Evolutionary conservation across 2,113 vertebrate species (phyloP).

Genomic region (Hippocampus zosterae): DNA sequence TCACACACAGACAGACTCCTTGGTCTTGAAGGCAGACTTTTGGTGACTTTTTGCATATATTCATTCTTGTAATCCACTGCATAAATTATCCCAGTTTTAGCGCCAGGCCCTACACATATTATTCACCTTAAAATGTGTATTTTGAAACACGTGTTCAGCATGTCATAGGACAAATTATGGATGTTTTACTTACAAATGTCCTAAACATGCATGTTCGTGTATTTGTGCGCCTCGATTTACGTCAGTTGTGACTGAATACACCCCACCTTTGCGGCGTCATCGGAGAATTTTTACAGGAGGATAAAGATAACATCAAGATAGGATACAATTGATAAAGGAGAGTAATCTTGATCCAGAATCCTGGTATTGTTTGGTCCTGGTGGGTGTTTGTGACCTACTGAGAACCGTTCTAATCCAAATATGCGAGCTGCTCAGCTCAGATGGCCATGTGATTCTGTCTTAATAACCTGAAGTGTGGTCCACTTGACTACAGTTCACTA

Average conservation of each 20-base stretch:
- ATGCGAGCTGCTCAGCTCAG: background rate
- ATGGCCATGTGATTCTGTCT: background rate
- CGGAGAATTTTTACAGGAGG: too few species aligned
- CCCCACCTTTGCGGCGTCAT: too few species aligned
- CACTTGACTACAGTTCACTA: too few species aligned
- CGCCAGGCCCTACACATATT: slow-evolving; percentile 7
- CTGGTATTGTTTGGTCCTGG: background rate
- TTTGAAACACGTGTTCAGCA: slow-evolving; percentile 7
- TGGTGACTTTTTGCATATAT: slow-evolving; percentile 40
- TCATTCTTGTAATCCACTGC: slow-evolving; percentile 53
- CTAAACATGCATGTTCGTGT: too few species aligned
- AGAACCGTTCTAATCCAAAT: background rate
- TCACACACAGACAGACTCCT: slow-evolving; percentile 12
- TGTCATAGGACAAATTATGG: background rate
- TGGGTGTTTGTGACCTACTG: background rate
- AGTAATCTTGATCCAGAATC: background rate
- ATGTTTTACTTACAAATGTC: background rate
- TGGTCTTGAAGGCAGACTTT: slow-evolving; percentile 32
- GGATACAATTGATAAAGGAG: background rate
- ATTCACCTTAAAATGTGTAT: background rate
- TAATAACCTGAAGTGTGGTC: background rate
- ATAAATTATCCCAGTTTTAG: slow-evolving; percentile 41
- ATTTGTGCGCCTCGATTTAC: too few species aligned
- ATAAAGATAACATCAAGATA: too few species aligned
- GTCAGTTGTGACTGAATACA: too few species aligned